phyloP scores from a whole-genome alignment of 2,888 invertebrate species.

The Hemistola chrysoprasaria region DNA sequence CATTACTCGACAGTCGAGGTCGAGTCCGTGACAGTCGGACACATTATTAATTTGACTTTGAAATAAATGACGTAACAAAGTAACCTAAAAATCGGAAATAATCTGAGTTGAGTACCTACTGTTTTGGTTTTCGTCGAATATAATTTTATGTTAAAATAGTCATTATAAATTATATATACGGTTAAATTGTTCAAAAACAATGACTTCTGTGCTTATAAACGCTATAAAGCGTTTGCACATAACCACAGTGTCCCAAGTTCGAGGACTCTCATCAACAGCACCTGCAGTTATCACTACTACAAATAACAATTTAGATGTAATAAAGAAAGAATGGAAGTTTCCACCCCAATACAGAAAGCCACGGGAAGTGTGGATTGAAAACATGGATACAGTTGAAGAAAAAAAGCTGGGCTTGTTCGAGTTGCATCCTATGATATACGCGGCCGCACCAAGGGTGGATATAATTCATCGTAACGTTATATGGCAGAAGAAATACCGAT shows the following conservation, averaged over 20 bases:
- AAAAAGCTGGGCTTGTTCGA: slow-evolving; percentile 92
- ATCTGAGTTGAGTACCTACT: no score
- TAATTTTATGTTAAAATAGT: no score
- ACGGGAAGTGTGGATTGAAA: slow-evolving; percentile 94
- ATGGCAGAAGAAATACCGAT: slow-evolving; percentile 93
- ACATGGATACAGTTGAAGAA: slow-evolving; percentile 88
- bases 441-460: slow-evolving; percentile 91
- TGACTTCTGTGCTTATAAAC: slow-evolving; percentile 62
- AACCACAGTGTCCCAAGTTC: slow-evolving; percentile 46
- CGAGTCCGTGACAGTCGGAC: no score
- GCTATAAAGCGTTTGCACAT: slow-evolving; percentile 63
- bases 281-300: slow-evolving; percentile 34
- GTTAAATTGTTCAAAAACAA: slow-evolving; percentile 28
- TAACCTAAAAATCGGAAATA: no score
- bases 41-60: no score
- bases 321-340: slow-evolving; percentile 71
- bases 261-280: slow-evolving; percentile 48
- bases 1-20: no score
- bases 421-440: slow-evolving; percentile 95
- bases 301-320: slow-evolving; percentile 48
- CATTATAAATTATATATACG: background rate
- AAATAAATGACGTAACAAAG: no score
- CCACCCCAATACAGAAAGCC: slow-evolving; percentile 82
- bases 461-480: slow-evolving; percentile 91
- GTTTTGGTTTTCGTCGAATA: no score